phyloP scores from a whole-genome alignment of 2,797 vertebrate genomes.

The Leptatherina wallacei region DNA sequence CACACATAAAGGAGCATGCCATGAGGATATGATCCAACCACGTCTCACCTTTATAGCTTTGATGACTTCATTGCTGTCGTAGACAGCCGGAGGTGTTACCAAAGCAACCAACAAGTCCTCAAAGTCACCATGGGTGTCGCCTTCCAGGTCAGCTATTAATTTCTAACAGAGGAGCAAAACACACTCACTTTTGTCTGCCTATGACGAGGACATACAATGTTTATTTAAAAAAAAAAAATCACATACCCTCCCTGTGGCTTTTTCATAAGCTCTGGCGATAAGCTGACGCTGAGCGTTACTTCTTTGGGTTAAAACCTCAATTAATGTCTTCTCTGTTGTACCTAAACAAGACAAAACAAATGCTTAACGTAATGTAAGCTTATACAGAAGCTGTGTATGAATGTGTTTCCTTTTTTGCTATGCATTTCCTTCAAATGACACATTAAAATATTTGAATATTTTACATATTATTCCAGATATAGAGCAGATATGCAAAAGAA shows the following conservation, averaged over 20 bases:
- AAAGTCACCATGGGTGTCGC: slow-evolving; percentile 89
- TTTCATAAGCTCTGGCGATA: slow-evolving; percentile 82
- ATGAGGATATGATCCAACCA: background rate
- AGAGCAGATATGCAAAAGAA: background rate
- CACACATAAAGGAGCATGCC: too few species aligned
- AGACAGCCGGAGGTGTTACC: slow-evolving; percentile 79
- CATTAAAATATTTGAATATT: background rate
- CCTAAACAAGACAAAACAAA: slow-evolving; percentile 63
- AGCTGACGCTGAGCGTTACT: slow-evolving; percentile 86
- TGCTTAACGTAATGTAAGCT: background rate
- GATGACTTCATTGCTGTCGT: slow-evolving; percentile 86
- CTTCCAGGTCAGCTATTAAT: slow-evolving; percentile 84
- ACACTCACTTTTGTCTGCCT: background rate
- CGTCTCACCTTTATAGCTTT: slow-evolving; percentile 86
- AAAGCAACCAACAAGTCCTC: slow-evolving; percentile 85
- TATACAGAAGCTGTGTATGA: background rate
- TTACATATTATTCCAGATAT: background rate
- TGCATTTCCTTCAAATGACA: background rate
- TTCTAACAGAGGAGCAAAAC: slow-evolving; percentile 51
- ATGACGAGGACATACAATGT: background rate
- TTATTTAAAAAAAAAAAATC: background rate
- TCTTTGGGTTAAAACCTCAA: slow-evolving; percentile 85
- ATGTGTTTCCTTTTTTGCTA: background rate
- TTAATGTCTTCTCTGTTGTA: slow-evolving; percentile 85
- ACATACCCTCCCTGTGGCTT: slow-evolving; percentile 81